A percentile compares a stretch with the other conserved stretches of the same genome.
Evolutionary conservation across 1,140 invertebrate genomes (phyloP).

Genomic region (Drosophila sucinea): DNA sequence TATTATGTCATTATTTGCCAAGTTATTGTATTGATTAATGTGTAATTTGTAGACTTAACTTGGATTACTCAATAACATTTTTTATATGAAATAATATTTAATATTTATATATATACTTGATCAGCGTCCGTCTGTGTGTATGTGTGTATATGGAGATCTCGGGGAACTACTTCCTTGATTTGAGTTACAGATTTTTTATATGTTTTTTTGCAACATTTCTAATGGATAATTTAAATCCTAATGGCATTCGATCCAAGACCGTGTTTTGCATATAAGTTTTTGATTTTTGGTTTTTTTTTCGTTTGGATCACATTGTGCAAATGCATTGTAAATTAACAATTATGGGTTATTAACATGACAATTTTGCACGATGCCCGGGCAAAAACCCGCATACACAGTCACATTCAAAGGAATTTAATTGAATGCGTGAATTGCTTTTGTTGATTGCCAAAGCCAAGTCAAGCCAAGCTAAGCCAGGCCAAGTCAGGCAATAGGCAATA

Average conservation of each 20-base stretch:
- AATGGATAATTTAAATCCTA: not conserved
- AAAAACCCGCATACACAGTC: slow-evolving; percentile 60
- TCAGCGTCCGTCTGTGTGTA: no score
- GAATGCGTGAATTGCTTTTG: slow-evolving; percentile 81
- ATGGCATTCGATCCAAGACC: not conserved
- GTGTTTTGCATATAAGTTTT: slow-evolving; percentile 10
- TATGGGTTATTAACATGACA: slow-evolving; percentile 82
- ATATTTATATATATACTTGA: no score
- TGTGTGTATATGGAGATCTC: no score
- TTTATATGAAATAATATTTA: no score
- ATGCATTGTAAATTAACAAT: slow-evolving; percentile 81
- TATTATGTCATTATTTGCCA: no score
- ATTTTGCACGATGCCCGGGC: slow-evolving; percentile 74
- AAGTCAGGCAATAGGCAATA: not conserved
- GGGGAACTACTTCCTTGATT: no score
- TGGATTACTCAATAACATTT: no score
- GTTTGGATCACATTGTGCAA: slow-evolving; percentile 37
- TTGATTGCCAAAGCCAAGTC: slow-evolving; percentile 60
- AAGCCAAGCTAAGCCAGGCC: no score
- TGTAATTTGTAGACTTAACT: no score
- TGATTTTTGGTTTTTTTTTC: slow-evolving; percentile 24
- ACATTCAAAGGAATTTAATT: slow-evolving; percentile 82
- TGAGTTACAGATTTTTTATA: not conserved
- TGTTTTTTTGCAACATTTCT: slow-evolving; percentile 1
- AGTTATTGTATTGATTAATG: no score